phyloP scores from a whole-genome alignment of 2,888 invertebrate species.

The Stenolophus ochropezus region DNA sequence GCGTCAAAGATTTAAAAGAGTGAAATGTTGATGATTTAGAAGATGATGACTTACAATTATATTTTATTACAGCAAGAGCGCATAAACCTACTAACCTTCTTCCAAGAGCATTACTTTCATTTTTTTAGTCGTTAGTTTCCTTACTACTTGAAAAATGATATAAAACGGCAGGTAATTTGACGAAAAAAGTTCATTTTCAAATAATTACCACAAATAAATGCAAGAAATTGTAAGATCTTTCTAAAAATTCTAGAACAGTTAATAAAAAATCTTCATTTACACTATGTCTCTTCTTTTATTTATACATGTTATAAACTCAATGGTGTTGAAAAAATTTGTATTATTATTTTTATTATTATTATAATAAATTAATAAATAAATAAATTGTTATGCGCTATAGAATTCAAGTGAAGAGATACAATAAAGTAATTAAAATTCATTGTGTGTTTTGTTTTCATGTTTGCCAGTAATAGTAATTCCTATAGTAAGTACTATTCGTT shows the following conservation, averaged over 20 bases:
- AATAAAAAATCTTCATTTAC: background rate
- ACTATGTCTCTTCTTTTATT: no score
- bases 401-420: no score
- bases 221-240: background rate
- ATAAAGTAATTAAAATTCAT: no score
- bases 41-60: slow-evolving; percentile 28
- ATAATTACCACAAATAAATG: background rate
- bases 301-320: no score
- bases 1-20: slow-evolving; percentile 9
- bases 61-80: slow-evolving; percentile 38
- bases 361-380: no score
- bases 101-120: slow-evolving; percentile 22
- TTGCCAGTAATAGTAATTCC: no score
- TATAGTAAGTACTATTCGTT: no score
- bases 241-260: background rate
- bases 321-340: no score
- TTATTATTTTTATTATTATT: no score
- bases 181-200: background rate
- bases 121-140: slow-evolving; percentile 20
- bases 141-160: slow-evolving; percentile 3
- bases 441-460: no score
- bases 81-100: slow-evolving; percentile 50
- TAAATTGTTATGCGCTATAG: no score
- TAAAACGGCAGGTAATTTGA: slow-evolving; percentile 12
- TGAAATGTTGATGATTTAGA: slow-evolving; percentile 6